phyloP scores from a whole-genome alignment of 2,888 invertebrate genomes.

The Pristionchus mayeri region DNA sequence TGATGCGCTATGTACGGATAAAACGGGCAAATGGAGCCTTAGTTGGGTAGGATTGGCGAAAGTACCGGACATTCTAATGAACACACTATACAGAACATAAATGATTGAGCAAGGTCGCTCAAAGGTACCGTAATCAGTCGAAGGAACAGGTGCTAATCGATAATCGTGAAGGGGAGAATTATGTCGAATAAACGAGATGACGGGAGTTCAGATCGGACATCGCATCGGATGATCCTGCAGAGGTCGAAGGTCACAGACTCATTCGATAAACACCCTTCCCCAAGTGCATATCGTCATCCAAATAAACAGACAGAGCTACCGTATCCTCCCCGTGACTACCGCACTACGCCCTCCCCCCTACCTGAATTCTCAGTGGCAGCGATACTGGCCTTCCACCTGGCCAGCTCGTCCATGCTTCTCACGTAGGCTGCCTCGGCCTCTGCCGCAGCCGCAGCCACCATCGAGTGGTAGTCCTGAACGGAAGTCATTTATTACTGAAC shows the following conservation, averaged over 20 bases:
- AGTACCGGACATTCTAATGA: slow-evolving; percentile 2
- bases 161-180: neutral
- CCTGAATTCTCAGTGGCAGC: slow-evolving; percentile 19
- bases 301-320: neutral
- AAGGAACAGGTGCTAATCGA: neutral
- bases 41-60: neutral
- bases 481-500: neutral
- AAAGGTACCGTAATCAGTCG: slow-evolving; percentile 4
- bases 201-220: slow-evolving; percentile 23
- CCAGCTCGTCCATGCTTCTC: slow-evolving; percentile 42
- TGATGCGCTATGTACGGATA: slow-evolving; percentile 2
- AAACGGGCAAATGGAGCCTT: neutral
- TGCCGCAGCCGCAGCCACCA: slow-evolving; percentile 22
- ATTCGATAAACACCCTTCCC: neutral
- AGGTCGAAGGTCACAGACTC: neutral
- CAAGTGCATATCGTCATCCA: neutral
- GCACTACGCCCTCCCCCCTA: neutral
- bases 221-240: slow-evolving; percentile 21
- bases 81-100: slow-evolving; percentile 28
- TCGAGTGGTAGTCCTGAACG: slow-evolving; percentile 29
- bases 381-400: slow-evolving; percentile 46
- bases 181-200: slow-evolving; percentile 9
- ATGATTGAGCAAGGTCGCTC: no score
- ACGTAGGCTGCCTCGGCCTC: slow-evolving; percentile 39
- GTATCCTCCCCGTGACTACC: neutral